Percentiles rank a stretch among this genome's conserved stretches.
Evolutionary conservation across 2,797 vertebrate genomes (phyloP).

Genomic region (Anabacerthia variegaticeps): DNA sequence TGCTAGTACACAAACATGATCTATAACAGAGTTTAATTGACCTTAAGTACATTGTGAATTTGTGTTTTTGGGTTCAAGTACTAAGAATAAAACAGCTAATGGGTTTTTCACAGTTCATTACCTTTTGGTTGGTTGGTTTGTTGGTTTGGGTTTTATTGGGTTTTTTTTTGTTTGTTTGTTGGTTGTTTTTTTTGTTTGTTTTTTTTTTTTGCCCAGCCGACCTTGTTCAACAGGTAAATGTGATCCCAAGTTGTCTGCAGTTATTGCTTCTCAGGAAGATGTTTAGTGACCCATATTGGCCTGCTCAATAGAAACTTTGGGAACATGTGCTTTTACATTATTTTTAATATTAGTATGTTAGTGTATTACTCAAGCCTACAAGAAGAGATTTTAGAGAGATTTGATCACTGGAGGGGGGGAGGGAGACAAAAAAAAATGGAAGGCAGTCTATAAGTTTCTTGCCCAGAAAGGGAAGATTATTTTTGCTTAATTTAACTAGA

Average conservation of each 20-base stretch:
- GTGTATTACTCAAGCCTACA: conserved; percentile 6
- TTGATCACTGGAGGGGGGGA: neutral
- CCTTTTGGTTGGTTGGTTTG: too few relatives aligned
- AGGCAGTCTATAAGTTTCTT: neutral
- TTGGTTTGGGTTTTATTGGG: too few relatives aligned
- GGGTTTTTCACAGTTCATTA: conserved; percentile 64
- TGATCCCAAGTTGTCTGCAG: conserved; percentile 70
- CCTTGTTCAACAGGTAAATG: conserved; percentile 71
- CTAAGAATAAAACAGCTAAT: conserved; percentile 50
- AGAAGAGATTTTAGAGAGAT: conserved; percentile 28
- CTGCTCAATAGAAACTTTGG: conserved; percentile 75
- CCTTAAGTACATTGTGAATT: conserved; percentile 35
- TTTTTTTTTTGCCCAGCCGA: conserved; percentile 50
- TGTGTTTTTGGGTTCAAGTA: conserved; percentile 43
- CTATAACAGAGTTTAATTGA: conserved; percentile 55
- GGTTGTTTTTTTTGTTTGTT: too few relatives aligned
- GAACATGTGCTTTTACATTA: conserved; percentile 53
- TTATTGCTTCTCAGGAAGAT: conserved; percentile 73
- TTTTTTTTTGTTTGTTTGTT: too few relatives aligned
- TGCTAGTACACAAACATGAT: conserved; percentile 37
- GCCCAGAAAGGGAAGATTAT: neutral
- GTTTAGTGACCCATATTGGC: conserved; percentile 82
- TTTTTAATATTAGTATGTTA: conserved; percentile 42
- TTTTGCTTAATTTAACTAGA: neutral
- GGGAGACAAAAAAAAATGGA: neutral